Conservation (phyloP, 2,113 vertebrate genomes). For the Urocynchramus pylzowi region DNA sequence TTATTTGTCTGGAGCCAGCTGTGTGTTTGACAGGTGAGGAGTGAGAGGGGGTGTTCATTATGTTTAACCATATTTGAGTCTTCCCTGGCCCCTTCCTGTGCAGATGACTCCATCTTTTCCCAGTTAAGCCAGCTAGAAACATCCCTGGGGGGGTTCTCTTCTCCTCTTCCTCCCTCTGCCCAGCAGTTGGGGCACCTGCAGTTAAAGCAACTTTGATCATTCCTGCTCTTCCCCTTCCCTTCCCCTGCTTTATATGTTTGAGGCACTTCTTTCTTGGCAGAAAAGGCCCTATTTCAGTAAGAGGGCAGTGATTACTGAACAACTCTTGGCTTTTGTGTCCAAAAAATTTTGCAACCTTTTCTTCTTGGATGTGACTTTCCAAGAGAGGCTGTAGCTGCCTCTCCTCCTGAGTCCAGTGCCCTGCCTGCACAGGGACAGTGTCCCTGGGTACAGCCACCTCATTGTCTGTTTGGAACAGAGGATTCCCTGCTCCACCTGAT, state of each 20-base stretch:
- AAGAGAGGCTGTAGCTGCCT: background rate
- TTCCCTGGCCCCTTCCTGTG: background rate
- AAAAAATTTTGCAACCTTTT: background rate
- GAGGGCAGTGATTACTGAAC: background rate
- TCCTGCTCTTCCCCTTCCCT: background rate
- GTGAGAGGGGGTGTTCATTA: background rate
- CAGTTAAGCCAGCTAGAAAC: background rate
- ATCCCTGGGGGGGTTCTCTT: background rate
- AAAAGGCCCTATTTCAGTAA: background rate
- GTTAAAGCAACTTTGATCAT: background rate
- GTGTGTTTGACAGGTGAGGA: background rate
- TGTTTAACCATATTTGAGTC: background rate
- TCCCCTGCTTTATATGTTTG: background rate
- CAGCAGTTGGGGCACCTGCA: background rate
- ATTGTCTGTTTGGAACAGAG: fast-evolving
- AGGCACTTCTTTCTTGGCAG: background rate
- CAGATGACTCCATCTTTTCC: background rate
- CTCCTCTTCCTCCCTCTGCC: background rate
- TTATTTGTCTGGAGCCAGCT: background rate
- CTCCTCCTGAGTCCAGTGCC: fast-evolving
- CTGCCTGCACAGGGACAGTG: fast-evolving
- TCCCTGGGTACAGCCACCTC: background rate
- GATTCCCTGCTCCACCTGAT: background rate
- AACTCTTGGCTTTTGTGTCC: background rate
- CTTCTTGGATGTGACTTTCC: background rate